A percentile compares a stretch with the other conserved stretches of the same genome.
Conservation (phyloP, 2,113 vertebrate species). For the Chaetura pelagica region DNA sequence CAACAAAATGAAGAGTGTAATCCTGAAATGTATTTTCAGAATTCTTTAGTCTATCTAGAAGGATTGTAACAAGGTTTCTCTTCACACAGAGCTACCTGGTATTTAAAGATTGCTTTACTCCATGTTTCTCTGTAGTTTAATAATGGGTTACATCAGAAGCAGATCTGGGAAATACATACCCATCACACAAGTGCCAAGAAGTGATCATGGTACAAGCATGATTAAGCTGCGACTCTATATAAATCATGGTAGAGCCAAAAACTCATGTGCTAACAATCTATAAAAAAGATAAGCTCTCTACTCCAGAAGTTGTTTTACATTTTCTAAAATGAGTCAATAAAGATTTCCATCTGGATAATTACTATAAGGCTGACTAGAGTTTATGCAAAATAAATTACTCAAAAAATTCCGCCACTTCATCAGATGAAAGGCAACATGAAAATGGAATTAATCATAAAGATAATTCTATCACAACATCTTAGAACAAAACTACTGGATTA, state of each 20-base stretch:
- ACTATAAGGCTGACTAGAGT: background rate
- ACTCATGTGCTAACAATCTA: background rate
- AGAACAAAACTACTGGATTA: background rate
- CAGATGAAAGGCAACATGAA: background rate
- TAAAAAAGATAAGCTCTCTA: background rate
- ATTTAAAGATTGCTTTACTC: background rate
- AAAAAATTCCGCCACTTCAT: background rate
- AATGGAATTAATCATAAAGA: conserved; percentile 2
- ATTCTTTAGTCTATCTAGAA: background rate
- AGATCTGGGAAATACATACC: background rate
- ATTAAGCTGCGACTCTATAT: background rate
- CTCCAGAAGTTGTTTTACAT: background rate
- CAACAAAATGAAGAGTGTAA: background rate
- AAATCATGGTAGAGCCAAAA: background rate
- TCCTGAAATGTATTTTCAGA: background rate
- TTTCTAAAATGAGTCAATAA: background rate
- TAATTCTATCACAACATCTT: background rate
- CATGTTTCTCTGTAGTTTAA: background rate
- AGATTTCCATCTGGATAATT: conserved; percentile 14
- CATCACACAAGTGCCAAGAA: background rate
- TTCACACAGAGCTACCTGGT: accelerated
- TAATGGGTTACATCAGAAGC: background rate
- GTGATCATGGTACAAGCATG: background rate
- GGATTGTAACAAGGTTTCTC: background rate
- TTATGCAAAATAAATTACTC: conserved; percentile 18